Evolutionary conservation across 2,797 vertebrate species (phyloP).

Genomic region (Emydoidea blandingii): DNA sequence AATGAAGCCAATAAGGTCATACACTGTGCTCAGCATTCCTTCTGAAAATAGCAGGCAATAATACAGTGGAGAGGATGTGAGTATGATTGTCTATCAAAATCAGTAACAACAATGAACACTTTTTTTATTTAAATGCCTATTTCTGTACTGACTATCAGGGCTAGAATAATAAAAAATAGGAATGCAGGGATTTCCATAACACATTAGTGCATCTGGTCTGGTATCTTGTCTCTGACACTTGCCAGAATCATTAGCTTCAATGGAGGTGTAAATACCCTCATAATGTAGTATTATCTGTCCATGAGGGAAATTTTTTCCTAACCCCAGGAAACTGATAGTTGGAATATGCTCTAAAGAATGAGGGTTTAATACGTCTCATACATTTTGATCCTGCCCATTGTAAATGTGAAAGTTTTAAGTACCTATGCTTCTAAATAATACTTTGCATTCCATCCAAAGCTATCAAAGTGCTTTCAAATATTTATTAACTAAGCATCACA

Average conservation of each 20-base stretch:
- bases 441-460: not conserved
- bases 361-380: not conserved
- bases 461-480: not conserved
- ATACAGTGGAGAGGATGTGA: not conserved
- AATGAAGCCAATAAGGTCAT: not conserved
- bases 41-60: not conserved
- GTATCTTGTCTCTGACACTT: not conserved
- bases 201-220: not conserved
- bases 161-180: not conserved
- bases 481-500: not conserved
- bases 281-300: not conserved
- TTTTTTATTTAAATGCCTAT: not conserved
- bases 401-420: not conserved
- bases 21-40: not conserved
- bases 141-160: not conserved
- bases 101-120: not conserved
- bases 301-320: not conserved
- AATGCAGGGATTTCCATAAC: not conserved
- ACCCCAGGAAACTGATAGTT: not conserved
- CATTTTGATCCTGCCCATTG: not conserved
- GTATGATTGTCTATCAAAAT: not conserved
- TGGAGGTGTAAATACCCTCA: not conserved
- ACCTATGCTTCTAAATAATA: not conserved
- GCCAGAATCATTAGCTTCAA: not conserved
- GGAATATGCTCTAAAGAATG: not conserved